A percentile compares a stretch with the other conserved stretches of the same genome.
Conservation (phyloP, 2,888 invertebrate genomes). For the Agrotis clavis region DNA sequence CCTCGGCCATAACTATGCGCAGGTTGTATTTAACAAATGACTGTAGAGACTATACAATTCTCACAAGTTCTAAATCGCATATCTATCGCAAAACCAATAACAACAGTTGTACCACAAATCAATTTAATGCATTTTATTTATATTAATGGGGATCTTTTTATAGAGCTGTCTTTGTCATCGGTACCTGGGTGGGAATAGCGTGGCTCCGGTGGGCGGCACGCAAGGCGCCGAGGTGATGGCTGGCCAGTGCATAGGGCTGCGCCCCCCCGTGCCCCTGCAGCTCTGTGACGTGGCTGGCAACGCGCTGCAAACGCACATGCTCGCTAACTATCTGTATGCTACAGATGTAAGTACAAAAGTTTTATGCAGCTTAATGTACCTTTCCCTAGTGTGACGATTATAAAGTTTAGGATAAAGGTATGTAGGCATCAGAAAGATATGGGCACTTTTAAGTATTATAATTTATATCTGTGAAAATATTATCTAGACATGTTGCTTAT, state of each 20-base stretch:
- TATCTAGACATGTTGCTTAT: no score
- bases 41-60: neutral
- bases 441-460: no score
- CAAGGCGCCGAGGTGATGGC: slow-evolving; percentile 88
- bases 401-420: neutral
- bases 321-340: slow-evolving; percentile 94
- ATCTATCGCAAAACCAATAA: no score
- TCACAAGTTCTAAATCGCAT: neutral
- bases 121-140: neutral
- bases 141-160: slow-evolving; percentile 1
- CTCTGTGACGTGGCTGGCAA: slow-evolving; percentile 97
- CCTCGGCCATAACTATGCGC: neutral
- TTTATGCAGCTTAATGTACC: neutral
- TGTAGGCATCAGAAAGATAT: neutral
- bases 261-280: slow-evolving; percentile 92
- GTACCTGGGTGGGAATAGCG: slow-evolving; percentile 79
- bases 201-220: slow-evolving; percentile 76
- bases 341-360: slow-evolving; percentile 91
- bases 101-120: neutral
- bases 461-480: no score
- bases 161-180: slow-evolving; percentile 86
- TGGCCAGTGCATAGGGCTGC: slow-evolving; percentile 84
- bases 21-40: neutral
- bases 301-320: slow-evolving; percentile 94
- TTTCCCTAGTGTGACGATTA: neutral